These are phyloP conservation scores for Pseudocheirus occidentalis DNA, from an alignment of 2,797 vertebrate genomes.

Conservation along the genomic window DNA sequence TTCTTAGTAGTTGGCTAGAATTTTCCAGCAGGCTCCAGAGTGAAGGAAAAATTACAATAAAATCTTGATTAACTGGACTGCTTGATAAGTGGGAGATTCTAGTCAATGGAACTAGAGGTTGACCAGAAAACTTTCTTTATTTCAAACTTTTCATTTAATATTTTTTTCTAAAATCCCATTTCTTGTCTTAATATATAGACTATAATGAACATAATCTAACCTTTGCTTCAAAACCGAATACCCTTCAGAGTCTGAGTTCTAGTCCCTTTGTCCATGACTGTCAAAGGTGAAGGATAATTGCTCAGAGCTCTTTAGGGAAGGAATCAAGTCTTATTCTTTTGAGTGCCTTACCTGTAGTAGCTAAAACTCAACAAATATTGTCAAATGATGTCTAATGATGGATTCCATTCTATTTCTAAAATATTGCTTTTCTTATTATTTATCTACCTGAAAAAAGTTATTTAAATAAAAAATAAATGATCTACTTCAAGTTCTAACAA, in stretches of 20 bases:
- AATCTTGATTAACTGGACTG: neutral
- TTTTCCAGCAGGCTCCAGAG: neutral
- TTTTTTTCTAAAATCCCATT: neutral
- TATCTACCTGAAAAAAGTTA: neutral
- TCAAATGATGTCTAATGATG: neutral
- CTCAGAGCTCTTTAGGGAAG: neutral
- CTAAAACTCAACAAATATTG: neutral
- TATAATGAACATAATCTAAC: neutral
- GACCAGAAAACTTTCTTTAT: neutral
- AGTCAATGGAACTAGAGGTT: neutral
- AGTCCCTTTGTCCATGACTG: neutral
- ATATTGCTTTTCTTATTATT: neutral
- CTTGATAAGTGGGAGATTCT: neutral
- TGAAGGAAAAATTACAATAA: accelerated
- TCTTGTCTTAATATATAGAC: neutral
- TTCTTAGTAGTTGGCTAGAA: neutral
- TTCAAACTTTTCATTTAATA: neutral
- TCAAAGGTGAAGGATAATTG: neutral
- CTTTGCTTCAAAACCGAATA: neutral
- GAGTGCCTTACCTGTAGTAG: neutral
- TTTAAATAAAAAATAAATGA: neutral
- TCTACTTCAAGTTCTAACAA: neutral
- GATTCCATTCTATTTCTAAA: neutral
- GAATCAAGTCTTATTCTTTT: neutral
- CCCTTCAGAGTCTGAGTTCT: neutral